phyloP scores from a whole-genome alignment of 1,140 invertebrate genomes.

The Drosophila nigromelanica region DNA sequence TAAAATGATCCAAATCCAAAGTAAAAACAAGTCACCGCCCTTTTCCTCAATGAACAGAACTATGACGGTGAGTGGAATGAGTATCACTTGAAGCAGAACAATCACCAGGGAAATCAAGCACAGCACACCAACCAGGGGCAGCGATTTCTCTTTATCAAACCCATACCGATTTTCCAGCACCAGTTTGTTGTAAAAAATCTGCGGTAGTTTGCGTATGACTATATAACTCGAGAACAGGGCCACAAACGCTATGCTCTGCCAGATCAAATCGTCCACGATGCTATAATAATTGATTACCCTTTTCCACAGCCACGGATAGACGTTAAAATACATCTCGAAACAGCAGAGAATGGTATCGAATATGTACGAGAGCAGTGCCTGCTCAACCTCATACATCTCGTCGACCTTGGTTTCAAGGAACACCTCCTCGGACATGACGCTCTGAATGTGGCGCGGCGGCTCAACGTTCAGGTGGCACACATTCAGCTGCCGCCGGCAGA shows the following conservation, averaged over 20 bases:
- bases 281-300: constrained; percentile 28
- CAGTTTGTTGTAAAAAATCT: constrained; percentile 47
- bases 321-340: constrained; percentile 41
- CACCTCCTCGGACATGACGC: not conserved
- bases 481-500: constrained; percentile 50
- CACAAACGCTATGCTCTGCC: constrained; percentile 54
- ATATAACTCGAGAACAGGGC: constrained; percentile 39
- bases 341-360: constrained; percentile 42
- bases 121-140: constrained; percentile 45
- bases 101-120: constrained; percentile 41
- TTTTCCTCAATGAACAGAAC: constrained; percentile 28
- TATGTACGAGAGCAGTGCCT: not conserved
- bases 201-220: constrained; percentile 35
- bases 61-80: constrained; percentile 47
- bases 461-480: not conserved
- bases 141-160: not conserved
- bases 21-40: constrained; percentile 3
- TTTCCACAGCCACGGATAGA: constrained; percentile 37
- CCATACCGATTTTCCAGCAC: constrained; percentile 30
- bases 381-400: constrained; percentile 14
- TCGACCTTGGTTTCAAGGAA: constrained; percentile 32
- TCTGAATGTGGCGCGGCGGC: constrained; percentile 11
- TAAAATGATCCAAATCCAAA: constrained; percentile 33
- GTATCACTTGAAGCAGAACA: constrained; percentile 44
- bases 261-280: constrained; percentile 12